Percentiles rank a stretch among this genome's conserved stretches.
Conservation (phyloP, 2,888 invertebrate genomes). For the Synergus laeviventris region DNA sequence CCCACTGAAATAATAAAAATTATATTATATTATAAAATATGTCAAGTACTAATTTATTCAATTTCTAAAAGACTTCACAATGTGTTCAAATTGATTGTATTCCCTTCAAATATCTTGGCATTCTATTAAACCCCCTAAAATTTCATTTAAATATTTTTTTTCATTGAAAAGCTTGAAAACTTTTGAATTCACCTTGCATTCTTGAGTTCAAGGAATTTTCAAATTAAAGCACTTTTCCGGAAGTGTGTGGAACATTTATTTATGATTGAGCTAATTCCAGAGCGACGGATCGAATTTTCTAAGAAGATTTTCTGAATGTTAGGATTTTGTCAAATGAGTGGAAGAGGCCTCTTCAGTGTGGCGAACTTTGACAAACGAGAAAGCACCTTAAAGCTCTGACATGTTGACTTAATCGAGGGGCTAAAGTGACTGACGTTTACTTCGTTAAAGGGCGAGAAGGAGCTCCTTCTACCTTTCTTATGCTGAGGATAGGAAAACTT, state of each 20-base stretch:
- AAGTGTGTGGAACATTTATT: too few species aligned
- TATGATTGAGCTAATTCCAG: neutral
- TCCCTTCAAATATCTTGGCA: too few species aligned
- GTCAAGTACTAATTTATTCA: too few species aligned
- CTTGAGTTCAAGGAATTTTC: too few species aligned
- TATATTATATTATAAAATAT: neutral
- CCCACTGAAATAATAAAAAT: slow-evolving; percentile 62
- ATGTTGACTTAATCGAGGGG: slow-evolving; percentile 40
- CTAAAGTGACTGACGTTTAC: slow-evolving; percentile 35
- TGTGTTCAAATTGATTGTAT: too few species aligned
- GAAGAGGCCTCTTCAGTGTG: neutral
- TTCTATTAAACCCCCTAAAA: too few species aligned
- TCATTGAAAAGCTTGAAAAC: too few species aligned
- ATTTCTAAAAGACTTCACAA: too few species aligned
- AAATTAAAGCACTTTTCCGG: too few species aligned
- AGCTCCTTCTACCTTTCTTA: slow-evolving; percentile 12
- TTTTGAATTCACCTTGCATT: too few species aligned
- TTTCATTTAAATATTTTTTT: too few species aligned
- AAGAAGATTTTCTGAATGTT: neutral
- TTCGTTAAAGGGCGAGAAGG: slow-evolving; percentile 29
- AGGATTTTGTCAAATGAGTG: neutral
- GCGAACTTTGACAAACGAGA: neutral
- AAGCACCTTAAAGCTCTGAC: slow-evolving; percentile 23
- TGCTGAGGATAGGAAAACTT: neutral
- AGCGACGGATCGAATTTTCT: neutral